Evolutionary conservation across 1,140 invertebrate genomes (phyloP), one percentile per base, ranked within the genome.

Genomic region (Drosophila rhopaloa): DNA sequence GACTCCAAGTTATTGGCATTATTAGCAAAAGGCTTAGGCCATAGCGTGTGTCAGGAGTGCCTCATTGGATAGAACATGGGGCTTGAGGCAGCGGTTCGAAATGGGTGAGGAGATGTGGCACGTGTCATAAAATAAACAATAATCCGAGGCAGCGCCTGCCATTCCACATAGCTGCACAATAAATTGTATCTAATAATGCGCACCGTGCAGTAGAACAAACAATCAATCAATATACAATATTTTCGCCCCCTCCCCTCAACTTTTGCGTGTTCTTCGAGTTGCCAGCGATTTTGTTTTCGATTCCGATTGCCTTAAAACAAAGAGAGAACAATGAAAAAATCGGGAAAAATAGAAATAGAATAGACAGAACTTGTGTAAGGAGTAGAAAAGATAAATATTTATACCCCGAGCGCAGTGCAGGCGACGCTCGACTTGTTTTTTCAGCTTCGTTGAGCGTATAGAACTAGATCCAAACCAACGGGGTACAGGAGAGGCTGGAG

Each of bases 191-290:
- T 86, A 83, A 86, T 86, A 86, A 86, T 86, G 85, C 81, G 83
- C 76, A 65, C 71, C 83, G 84, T 86, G 78, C 73, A 86, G 75
- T 73, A 85, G 83, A 86, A 88, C 83, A 88, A 88, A 88, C 83
- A 88, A 88, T 88, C 83, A 88, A 88, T 88, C 84, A 88, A 88
- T 88, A 88, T 79, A 88, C 83, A 88, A 88, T 88, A 88, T 88
- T 85, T 86, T 88, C 56, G 56, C 76, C 66, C 75, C 73, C 55
- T 77, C 55, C 63, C 16, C 37, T 27, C 41, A 14, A 35, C 57
- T 63, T 59, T 37, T 11, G 32, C 14, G 62, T 58, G 56, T 19
- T 29, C 47, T 46, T 38, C 16, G 35, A 37, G 47, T 19, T 53
- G 60, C 60, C 38, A 54, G 65, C 61, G 65, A 68, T 68, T 68